Percentiles rank a stretch among this genome's conserved stretches.
phyloP scores from a whole-genome alignment of 2,797 vertebrate species.

The Sebastes kiyomatsui region DNA sequence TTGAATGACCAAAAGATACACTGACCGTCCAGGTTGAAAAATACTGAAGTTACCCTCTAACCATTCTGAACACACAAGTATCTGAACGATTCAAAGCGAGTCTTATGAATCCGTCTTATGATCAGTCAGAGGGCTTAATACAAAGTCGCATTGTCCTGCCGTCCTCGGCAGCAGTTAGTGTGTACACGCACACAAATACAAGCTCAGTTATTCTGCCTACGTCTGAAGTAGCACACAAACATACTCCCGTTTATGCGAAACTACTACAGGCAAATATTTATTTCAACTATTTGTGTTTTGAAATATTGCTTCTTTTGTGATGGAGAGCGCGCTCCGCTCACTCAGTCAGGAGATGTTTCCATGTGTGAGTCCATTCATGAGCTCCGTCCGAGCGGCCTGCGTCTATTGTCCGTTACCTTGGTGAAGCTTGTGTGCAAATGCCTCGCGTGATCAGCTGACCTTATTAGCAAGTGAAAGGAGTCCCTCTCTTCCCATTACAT shows the following conservation, averaged over 20 bases:
- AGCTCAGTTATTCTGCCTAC: background rate
- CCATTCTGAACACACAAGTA: background rate
- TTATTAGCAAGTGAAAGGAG: constrained; percentile 80
- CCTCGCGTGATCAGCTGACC: constrained; percentile 62
- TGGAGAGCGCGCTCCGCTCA: background rate
- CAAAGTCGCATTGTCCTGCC: constrained; percentile 44
- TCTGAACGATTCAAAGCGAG: background rate
- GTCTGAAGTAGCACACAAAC: background rate
- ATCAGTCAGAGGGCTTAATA: constrained; percentile 41
- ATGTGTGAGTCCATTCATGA: constrained; percentile 55
- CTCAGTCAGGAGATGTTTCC: constrained; percentile 18
- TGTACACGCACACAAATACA: background rate
- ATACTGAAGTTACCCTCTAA: background rate
- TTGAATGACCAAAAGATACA: too few species aligned
- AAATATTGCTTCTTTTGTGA: background rate
- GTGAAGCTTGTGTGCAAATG: constrained; percentile 66
- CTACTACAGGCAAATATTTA: background rate
- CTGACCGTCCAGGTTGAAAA: background rate
- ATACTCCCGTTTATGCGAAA: background rate
- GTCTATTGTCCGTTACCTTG: constrained; percentile 74
- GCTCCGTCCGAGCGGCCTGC: constrained; percentile 7
- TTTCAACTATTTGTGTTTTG: accelerated
- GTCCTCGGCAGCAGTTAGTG: background rate
- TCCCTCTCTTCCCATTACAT: constrained; percentile 45
- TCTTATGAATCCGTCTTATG: constrained; percentile 47